Evolutionary conservation across 2,888 invertebrate genomes (phyloP).

Genomic region (Calameuta pallipes): DNA sequence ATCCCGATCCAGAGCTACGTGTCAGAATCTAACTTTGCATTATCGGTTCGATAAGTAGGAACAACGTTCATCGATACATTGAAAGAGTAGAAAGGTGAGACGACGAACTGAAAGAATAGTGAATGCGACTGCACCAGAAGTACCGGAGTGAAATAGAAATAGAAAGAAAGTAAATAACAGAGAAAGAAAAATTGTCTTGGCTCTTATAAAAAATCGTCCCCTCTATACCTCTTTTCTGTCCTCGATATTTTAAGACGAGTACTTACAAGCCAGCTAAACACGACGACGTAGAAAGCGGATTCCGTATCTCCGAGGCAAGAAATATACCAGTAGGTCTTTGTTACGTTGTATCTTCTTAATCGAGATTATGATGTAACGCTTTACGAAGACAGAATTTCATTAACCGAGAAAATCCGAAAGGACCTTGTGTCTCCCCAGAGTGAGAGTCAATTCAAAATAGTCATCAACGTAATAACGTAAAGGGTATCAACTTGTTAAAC

Average conservation of each 20-base stretch:
- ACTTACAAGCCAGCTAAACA: not conserved
- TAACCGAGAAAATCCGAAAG: not conserved
- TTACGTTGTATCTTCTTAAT: not conserved
- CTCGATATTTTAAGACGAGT: not conserved
- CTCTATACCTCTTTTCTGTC: not conserved
- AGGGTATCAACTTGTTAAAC: not conserved
- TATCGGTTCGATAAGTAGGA: conserved; percentile 1
- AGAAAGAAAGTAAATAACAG: not conserved
- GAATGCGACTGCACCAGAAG: not conserved
- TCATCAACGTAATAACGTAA: not conserved
- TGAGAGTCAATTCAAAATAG: not conserved
- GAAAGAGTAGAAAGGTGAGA: not conserved
- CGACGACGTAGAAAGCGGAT: not conserved
- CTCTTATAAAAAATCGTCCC: not conserved
- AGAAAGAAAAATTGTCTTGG: not conserved
- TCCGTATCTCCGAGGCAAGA: not conserved
- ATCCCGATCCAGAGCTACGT: not conserved
- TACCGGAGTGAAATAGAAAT: not conserved
- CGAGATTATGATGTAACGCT: not conserved
- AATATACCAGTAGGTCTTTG: not conserved
- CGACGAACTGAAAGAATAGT: not conserved
- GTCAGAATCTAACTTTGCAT: conserved; percentile 6
- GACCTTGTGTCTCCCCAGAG: not conserved
- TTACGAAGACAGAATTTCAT: not conserved
- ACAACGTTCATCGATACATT: not conserved